Percentiles rank a stretch among this genome's conserved stretches.
phyloP scores from a whole-genome alignment of 2,113 vertebrate species.

The Poeciliopsis turrubarensis region DNA sequence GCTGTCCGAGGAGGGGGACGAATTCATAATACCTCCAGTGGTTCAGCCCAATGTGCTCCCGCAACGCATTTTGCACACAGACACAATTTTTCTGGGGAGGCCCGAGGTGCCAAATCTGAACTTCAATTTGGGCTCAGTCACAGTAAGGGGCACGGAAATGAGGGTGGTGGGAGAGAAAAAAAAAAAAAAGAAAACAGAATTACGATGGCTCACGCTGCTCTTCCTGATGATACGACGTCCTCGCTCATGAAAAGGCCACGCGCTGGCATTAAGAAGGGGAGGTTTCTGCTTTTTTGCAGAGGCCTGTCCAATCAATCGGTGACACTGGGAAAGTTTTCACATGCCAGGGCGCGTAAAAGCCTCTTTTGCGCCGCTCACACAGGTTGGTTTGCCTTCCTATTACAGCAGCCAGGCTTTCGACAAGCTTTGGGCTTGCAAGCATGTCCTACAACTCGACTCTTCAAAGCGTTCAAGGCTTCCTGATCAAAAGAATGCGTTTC shows the following conservation, averaged over 20 bases:
- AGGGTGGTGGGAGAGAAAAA: neutral
- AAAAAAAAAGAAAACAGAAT: slow-evolving; percentile 25
- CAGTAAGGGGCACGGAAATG: slow-evolving; percentile 29
- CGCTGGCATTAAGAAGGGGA: slow-evolving; percentile 27
- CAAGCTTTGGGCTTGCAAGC: slow-evolving; percentile 10
- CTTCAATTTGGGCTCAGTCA: slow-evolving; percentile 58
- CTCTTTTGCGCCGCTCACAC: slow-evolving; percentile 42
- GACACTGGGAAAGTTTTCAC: slow-evolving; percentile 28
- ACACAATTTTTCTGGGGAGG: slow-evolving; percentile 40
- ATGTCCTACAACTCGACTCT: slow-evolving; percentile 3
- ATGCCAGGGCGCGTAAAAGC: slow-evolving; percentile 34
- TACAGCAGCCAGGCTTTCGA: slow-evolving; percentile 29
- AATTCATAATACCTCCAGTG: slow-evolving; percentile 61
- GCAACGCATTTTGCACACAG: slow-evolving; percentile 50
- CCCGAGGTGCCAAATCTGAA: slow-evolving; percentile 51
- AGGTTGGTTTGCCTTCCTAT: slow-evolving; percentile 33
- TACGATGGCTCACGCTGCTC: slow-evolving; percentile 14
- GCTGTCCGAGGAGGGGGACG: slow-evolving; percentile 45
- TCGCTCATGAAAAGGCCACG: slow-evolving; percentile 39
- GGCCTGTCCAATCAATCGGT: slow-evolving; percentile 55
- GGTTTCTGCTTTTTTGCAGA: slow-evolving; percentile 10
- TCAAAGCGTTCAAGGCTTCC: slow-evolving; percentile 16
- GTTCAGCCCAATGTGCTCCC: slow-evolving; percentile 61
- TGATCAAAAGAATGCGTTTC: slow-evolving; percentile 44
- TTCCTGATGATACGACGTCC: slow-evolving; percentile 9